Evolutionary conservation across 2,888 invertebrate genomes (phyloP), one percentile per base, ranked within the genome.

Genomic region (Argyresthia albistria): DNA sequence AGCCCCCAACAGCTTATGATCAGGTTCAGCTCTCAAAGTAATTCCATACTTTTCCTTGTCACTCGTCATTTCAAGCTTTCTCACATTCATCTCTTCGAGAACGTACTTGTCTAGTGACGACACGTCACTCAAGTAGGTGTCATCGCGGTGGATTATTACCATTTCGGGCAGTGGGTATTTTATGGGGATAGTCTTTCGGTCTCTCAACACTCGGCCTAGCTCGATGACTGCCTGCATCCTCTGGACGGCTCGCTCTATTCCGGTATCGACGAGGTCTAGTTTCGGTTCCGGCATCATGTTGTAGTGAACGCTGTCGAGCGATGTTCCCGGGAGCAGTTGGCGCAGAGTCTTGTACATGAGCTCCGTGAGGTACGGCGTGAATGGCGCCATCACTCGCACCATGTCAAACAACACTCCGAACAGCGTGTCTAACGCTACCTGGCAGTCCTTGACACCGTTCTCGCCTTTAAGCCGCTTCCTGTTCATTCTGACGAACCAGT

Each of bases 401-500:
- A 99, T 96, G 52, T 94, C 93, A 67, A 93, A 93, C 37, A 99
- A 84, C 0, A 99, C 96, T 62, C 93, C 91, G 71, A 94, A 97
- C 8, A 99, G 89, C 0, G 98, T 97, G 60, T 95, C 93, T 53
- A 99, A 79, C 0, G 98, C 96, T 53, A 92, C 89, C 56, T 92
- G 90, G 67, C 97, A 96, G 68, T 99, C 98, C 36, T 91, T 89
- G 2, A 89, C 71, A 0, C 96, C 96, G 58, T 89, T 89, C 69
- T 98, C 97, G 43, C 98, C 98, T 88, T 98, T 99, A 56, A 99
- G 91, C 51, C 99, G 90, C 64, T 93, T 95, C 54, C 99, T 91
- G 77, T 99, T 99, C 92, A 99, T 95, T 58, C 99, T 90, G 36
- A 99, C 97, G 75, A 99, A 99, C 98, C 98, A 98, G 77, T 99